Base-by-base conservation (phyloP, 37 sponge, comb jelly and placozoan species). In the Theonella swinhoei region DNA sequence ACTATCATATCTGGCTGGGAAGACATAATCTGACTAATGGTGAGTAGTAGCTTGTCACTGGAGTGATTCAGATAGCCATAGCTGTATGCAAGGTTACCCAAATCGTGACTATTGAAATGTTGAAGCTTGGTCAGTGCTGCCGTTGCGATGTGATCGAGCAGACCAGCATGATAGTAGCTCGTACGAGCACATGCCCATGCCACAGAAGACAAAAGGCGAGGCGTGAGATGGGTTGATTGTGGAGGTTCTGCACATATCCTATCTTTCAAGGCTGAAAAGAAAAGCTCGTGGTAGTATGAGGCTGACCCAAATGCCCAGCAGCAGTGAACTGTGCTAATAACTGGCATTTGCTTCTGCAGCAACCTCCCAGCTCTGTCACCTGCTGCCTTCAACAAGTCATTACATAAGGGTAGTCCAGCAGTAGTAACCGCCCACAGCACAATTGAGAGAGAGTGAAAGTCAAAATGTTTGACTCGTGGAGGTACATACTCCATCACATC, bases 61-160 rank as follows among this genome's bases (percentile, higher is more conserved):
- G 74, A 39, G 39, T 87, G 87, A 64, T 79, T 87, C 4, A 87
- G 66, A 25, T 37, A 42, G 28, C 87, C 80, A 73, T 41, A 87
- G 2, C 74, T 72, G n/a, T 79, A 79, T 4, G 63, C 87, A 4
- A 79, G 28, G 54, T 70, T 68, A 29, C 78, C 61, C 24, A 87
- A 41, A 72, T 79, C 80, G 23, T 87, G 87, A 24, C 39, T 32
- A 5, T 81, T 62, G 71, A 87, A 71, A 17, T 31, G 26, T 24
- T 42, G 14, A n/a, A 87, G 65, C 0, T 32, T 26, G 9, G 42
- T 29, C 1, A 87, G 34, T 22, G 69, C 73, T 42, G 25, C 36
- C 0, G 61, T 54, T 11, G 87, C 80, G 2, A 79, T 42, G 4
- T 54, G 70, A 32, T 79, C 80, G 72, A 87, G 24, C 24, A 79